Evolutionary conservation across 2,888 invertebrate genomes (phyloP).

Genomic region (Acronicta leporina): DNA sequence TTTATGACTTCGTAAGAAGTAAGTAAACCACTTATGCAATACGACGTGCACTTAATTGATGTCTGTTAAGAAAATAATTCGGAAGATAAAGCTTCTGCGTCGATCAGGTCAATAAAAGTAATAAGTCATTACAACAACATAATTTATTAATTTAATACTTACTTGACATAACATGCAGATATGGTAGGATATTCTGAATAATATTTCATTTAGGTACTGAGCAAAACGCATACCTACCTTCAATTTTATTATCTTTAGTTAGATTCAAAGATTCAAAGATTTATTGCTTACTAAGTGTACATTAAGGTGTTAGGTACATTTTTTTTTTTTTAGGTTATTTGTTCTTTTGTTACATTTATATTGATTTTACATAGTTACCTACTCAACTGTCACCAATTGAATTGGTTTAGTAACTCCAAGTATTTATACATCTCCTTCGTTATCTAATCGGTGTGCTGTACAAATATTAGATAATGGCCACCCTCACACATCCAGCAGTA

Average conservation of each 20-base stretch:
- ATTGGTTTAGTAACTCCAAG: slow-evolving; percentile 66
- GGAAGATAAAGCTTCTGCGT: slow-evolving; percentile 18
- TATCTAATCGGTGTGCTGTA: slow-evolving; percentile 81
- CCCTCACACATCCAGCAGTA: slow-evolving; percentile 83
- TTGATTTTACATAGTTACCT: slow-evolving; percentile 21
- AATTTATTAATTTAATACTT: slow-evolving; percentile 25
- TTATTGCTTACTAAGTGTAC: too few species aligned
- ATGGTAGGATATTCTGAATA: slow-evolving; percentile 13
- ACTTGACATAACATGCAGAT: slow-evolving; percentile 12
- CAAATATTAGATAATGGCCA: slow-evolving; percentile 85
- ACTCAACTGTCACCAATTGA: slow-evolving; percentile 46
- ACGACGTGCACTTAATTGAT: slow-evolving; percentile 24
- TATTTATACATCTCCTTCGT: slow-evolving; percentile 70
- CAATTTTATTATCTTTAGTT: too few species aligned
- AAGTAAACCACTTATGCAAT: slow-evolving; percentile 27
- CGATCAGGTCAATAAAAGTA: slow-evolving; percentile 11
- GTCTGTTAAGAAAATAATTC: slow-evolving; percentile 34
- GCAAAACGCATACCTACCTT: too few species aligned
- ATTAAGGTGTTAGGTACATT: too few species aligned
- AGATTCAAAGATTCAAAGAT: not conserved
- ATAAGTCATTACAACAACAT: slow-evolving; percentile 26
- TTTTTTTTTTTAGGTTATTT: too few species aligned
- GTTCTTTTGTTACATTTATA: too few species aligned
- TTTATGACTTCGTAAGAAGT: slow-evolving; percentile 42
- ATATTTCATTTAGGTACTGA: too few species aligned